Percentiles rank a stretch among this genome's conserved stretches.
phyloP scores from a whole-genome alignment of 2,888 invertebrate species.

The Drosophila imparisetae region DNA sequence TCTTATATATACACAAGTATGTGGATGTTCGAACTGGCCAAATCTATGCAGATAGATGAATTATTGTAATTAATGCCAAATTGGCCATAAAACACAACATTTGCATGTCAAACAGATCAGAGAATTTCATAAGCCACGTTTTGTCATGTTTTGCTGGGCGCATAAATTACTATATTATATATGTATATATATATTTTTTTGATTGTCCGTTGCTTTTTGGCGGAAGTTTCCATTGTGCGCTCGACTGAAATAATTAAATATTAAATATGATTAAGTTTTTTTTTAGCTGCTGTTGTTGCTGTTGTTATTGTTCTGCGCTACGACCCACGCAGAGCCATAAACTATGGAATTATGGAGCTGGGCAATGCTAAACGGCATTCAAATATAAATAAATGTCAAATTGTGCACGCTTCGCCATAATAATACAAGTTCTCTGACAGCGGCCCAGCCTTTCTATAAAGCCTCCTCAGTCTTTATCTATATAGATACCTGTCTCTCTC shows the following conservation, averaged over 20 bases:
- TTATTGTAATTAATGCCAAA: conserved; percentile 78
- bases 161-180: conserved; percentile 38
- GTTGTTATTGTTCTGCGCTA: conserved; percentile 19
- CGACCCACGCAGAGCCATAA: conserved; percentile 71
- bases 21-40: neutral
- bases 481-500: neutral
- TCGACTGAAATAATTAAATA: conserved; percentile 76
- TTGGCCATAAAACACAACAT: conserved; percentile 79
- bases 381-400: conserved; percentile 78
- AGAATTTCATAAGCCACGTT: conserved; percentile 57
- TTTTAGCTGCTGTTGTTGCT: neutral
- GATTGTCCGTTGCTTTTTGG: conserved; percentile 48
- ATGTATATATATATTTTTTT: conserved; percentile 9
- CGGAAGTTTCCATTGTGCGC: conserved; percentile 72
- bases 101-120: conserved; percentile 73
- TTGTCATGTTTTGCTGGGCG: conserved; percentile 39
- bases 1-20: neutral
- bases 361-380: conserved; percentile 75
- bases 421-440: conserved; percentile 48
- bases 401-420: conserved; percentile 75
- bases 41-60: conserved; percentile 41
- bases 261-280: conserved; percentile 71
- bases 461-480: neutral
- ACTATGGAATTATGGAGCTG: conserved; percentile 65
- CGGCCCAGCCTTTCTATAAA: conserved; percentile 24